Evolutionary conservation across 2,797 vertebrate species (phyloP).

Genomic region (Enoplosus armatus): DNA sequence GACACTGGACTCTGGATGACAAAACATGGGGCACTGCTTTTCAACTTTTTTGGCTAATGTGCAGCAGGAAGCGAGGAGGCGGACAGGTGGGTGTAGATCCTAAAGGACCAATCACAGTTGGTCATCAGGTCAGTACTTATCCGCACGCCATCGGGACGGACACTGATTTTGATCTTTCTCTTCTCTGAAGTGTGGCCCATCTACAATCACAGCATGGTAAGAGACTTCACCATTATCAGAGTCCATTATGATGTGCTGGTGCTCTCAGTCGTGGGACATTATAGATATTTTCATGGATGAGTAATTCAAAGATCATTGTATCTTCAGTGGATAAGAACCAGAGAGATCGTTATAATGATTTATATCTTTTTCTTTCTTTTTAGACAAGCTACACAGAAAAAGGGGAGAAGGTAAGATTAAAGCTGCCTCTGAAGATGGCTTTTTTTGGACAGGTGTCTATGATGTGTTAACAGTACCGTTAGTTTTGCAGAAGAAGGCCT

Average conservation of each 20-base stretch:
- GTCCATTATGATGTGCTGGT: slow-evolving; percentile 7
- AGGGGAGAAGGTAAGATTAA: slow-evolving; percentile 86
- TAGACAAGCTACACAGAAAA: slow-evolving; percentile 89
- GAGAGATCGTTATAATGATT: slow-evolving; percentile 10
- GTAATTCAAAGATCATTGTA: slow-evolving; percentile 6
- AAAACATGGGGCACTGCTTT: slow-evolving; percentile 23
- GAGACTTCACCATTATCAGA: slow-evolving; percentile 37
- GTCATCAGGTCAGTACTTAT: slow-evolving; percentile 79
- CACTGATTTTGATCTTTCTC: slow-evolving; percentile 61
- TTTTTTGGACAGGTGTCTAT: not conserved
- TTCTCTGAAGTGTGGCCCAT: slow-evolving; percentile 54
- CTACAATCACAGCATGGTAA: slow-evolving; percentile 82
- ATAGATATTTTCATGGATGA: not conserved
- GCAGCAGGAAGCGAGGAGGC: slow-evolving; percentile 58
- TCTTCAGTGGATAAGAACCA: slow-evolving; percentile 24
- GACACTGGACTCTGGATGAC: slow-evolving; percentile 30
- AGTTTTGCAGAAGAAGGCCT: not conserved
- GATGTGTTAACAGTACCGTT: not conserved
- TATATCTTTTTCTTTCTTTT: slow-evolving; percentile 45
- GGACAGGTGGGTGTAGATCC: slow-evolving; percentile 81
- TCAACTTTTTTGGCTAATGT: slow-evolving; percentile 25
- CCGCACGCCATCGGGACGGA: slow-evolving; percentile 19
- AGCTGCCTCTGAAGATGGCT: not conserved
- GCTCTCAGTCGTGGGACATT: slow-evolving; percentile 15
- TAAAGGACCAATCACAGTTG: slow-evolving; percentile 80